A percentile compares a stretch with the other conserved stretches of the same genome.
These are phyloP conservation scores for Cantharis nigra DNA, from an alignment of 2,888 invertebrate genomes.

Conservation along the genomic window DNA sequence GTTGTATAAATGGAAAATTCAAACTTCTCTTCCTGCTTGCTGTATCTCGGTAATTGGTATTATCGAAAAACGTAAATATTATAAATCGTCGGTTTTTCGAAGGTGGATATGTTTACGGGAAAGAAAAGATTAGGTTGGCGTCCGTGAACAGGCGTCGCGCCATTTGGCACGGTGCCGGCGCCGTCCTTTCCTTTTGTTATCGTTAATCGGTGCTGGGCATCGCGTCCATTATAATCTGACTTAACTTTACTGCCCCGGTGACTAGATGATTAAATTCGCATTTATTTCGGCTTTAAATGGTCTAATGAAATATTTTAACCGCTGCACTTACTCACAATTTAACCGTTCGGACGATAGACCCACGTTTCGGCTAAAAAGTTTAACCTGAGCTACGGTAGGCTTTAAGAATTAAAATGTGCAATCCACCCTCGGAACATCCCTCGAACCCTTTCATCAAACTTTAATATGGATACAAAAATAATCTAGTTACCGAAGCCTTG, in stretches of 20 bases:
- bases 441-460: background rate
- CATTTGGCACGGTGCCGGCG: slow-evolving; percentile 41
- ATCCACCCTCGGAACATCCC: background rate
- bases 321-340: background rate
- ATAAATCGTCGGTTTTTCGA: slow-evolving; percentile 8
- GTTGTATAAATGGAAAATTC: background rate
- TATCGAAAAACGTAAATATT: slow-evolving; percentile 11
- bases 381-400: background rate
- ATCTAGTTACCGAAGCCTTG: background rate
- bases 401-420: background rate
- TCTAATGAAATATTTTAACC: background rate
- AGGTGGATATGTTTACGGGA: slow-evolving; percentile 19
- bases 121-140: slow-evolving; percentile 30
- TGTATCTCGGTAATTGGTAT: background rate
- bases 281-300: slow-evolving; percentile 6
- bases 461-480: background rate
- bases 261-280: slow-evolving; percentile 20
- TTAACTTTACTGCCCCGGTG: slow-evolving; percentile 13
- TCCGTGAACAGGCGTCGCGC: slow-evolving; percentile 39
- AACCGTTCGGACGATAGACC: background rate
- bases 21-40: background rate
- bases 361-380: background rate
- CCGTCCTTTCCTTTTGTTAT: slow-evolving; percentile 27
- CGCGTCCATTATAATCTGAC: slow-evolving; percentile 24
- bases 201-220: slow-evolving; percentile 30